Percentiles rank a stretch among this genome's conserved stretches.
Evolutionary conservation across 2,888 invertebrate genomes (phyloP).

Genomic region (Standfussiana lucernea): DNA sequence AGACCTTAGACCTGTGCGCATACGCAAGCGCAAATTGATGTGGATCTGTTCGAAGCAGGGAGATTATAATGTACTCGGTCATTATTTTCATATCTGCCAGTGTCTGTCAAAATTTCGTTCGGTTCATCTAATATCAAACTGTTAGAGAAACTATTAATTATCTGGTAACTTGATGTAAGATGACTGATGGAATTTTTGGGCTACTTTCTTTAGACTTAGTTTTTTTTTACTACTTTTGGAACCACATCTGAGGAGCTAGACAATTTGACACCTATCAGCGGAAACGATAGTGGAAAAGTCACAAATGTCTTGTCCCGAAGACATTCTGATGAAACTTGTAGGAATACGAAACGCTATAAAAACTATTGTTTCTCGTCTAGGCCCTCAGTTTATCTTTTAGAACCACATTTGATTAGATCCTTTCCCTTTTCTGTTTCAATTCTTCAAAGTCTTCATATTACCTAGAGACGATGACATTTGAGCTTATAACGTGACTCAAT

Average conservation of each 20-base stretch:
- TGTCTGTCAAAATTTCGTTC: constrained; percentile 53
- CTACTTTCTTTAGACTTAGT: constrained; percentile 4
- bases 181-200: constrained; percentile 36
- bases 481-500: constrained; percentile 48
- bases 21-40: constrained; percentile 63
- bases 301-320: neutral
- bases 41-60: constrained; percentile 46
- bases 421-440: constrained; percentile 1
- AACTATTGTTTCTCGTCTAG: neutral
- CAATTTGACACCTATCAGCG: neutral
- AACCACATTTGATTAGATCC: neutral
- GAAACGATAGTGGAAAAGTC: neutral
- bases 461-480: constrained; percentile 32
- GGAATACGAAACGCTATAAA: neutral
- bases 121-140: neutral
- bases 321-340: neutral
- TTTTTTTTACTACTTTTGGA: neutral
- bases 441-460: constrained; percentile 28
- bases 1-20: constrained; percentile 70
- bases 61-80: constrained; percentile 63
- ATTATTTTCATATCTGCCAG: constrained; percentile 58
- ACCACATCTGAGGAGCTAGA: neutral
- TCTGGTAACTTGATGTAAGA: constrained; percentile 14
- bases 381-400: neutral
- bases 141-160: constrained; percentile 8